Evolutionary conservation across 2,888 invertebrate species (phyloP).

Genomic region (Acrobasis consociella): DNA sequence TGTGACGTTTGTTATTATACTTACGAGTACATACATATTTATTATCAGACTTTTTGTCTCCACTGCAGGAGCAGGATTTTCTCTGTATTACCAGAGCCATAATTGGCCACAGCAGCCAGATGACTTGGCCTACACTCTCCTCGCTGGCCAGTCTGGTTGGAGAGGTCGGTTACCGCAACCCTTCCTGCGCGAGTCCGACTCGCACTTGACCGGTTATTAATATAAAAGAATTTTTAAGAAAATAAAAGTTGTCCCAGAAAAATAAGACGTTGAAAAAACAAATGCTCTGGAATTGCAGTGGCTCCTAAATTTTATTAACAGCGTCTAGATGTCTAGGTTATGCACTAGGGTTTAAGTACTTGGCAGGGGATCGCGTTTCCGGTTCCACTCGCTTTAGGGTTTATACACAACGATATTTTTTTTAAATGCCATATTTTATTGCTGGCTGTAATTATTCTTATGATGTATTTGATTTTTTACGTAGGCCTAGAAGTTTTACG

Average conservation of each 20-base stretch:
- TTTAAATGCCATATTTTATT: constrained; percentile 4
- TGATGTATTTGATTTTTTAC: neutral
- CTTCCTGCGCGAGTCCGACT: too few species aligned
- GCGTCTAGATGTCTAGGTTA: constrained; percentile 20
- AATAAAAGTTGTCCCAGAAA: neutral
- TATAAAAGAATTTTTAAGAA: neutral
- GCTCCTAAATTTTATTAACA: constrained; percentile 24
- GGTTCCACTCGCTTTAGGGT: constrained; percentile 12
- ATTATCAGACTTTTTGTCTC: too few species aligned
- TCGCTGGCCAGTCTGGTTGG: too few species aligned
- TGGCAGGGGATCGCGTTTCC: constrained; percentile 14
- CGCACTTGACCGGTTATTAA: too few species aligned
- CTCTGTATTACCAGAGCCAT: too few species aligned
- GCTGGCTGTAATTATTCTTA: neutral
- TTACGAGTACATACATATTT: too few species aligned
- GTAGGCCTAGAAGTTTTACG: too few species aligned
- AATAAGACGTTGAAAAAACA: constrained; percentile 14
- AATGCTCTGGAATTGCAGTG: constrained; percentile 10
- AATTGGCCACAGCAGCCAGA: too few species aligned
- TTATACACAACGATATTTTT: neutral
- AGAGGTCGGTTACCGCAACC: too few species aligned
- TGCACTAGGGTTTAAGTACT: constrained; percentile 21
- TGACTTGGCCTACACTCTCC: too few species aligned
- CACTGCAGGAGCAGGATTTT: too few species aligned
- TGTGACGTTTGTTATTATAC: too few species aligned